Percentiles rank a stretch among this genome's conserved stretches.
phyloP scores from a whole-genome alignment of 2,888 invertebrate genomes.

The Aplocera efformata region DNA sequence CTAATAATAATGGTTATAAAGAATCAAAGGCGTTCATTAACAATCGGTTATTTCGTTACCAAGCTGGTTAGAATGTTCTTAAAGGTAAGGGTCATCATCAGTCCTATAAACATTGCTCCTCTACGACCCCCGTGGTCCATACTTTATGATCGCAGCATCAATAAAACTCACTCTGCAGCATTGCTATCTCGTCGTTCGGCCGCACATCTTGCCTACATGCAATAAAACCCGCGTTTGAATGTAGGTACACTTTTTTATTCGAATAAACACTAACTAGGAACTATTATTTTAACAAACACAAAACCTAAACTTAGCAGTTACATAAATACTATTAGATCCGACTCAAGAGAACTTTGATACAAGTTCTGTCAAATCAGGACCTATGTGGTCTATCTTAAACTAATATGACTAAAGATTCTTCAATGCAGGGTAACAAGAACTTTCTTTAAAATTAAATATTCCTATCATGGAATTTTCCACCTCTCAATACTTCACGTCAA shows the following conservation, averaged over 20 bases:
- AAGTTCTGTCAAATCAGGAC: slow-evolving; percentile 49
- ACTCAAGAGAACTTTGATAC: slow-evolving; percentile 43
- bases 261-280: slow-evolving; percentile 20
- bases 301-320: slow-evolving; percentile 4
- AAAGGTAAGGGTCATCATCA: no score
- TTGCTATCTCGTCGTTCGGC: slow-evolving; percentile 17
- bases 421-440: slow-evolving; percentile 55
- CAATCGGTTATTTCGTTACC: no score
- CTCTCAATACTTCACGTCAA: neutral
- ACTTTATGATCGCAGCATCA: slow-evolving; percentile 30
- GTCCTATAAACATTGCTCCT: slow-evolving; percentile 35
- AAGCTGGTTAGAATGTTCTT: no score
- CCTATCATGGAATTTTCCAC: neutral
- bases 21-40: no score
- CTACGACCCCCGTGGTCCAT: slow-evolving; percentile 33
- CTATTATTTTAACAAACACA: slow-evolving; percentile 23
- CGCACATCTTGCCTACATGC: slow-evolving; percentile 29
- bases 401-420: slow-evolving; percentile 17
- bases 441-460: slow-evolving; percentile 6
- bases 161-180: slow-evolving; percentile 29
- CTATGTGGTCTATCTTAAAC: slow-evolving; percentile 13
- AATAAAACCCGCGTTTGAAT: slow-evolving; percentile 15
- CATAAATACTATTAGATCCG: slow-evolving; percentile 31
- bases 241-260: slow-evolving; percentile 11
- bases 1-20: no score